Evolutionary conservation across 2,113 vertebrate species (phyloP).

Genomic region (Mellivora capensis): DNA sequence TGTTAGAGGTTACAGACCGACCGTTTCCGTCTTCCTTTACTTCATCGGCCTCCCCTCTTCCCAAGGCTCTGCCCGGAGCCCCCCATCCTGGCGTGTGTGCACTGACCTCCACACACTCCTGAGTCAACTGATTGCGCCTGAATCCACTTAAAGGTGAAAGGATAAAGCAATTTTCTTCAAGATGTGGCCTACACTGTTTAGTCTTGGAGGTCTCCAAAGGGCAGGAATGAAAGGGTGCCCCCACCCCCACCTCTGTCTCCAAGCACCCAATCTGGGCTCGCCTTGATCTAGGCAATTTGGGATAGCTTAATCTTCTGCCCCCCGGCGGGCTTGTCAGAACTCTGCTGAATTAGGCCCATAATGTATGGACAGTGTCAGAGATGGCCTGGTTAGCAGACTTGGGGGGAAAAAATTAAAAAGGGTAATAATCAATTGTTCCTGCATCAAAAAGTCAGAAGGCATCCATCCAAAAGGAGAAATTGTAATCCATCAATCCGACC

Average conservation of each 20-base stretch:
- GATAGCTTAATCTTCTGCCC: constrained; percentile 68
- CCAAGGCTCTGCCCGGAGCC: background rate
- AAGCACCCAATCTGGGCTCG: constrained; percentile 46
- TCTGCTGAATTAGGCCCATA: constrained; percentile 66
- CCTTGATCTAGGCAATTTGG: constrained; percentile 71
- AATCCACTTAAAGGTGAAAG: constrained; percentile 85
- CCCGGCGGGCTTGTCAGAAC: constrained; percentile 41
- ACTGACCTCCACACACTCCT: constrained; percentile 78
- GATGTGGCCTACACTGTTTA: constrained; percentile 81
- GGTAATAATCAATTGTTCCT: constrained; percentile 77
- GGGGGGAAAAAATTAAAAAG: constrained; percentile 59
- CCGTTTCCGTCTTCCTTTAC: constrained; percentile 67
- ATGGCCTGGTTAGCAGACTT: constrained; percentile 76
- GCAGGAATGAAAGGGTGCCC: constrained; percentile 77
- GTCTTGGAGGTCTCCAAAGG: constrained; percentile 78
- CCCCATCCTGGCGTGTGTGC: constrained; percentile 66
- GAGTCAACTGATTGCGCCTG: constrained; percentile 80
- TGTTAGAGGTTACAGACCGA: constrained; percentile 77
- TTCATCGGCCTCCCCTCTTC: constrained; percentile 26
- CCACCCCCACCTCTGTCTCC: constrained; percentile 4
- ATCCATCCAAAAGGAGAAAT: constrained; percentile 72
- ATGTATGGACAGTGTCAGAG: constrained; percentile 68
- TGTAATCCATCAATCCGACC: constrained; percentile 72
- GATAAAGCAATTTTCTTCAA: constrained; percentile 82
- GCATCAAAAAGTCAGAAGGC: constrained; percentile 76